Percentiles rank a stretch among this genome's conserved stretches.
Evolutionary conservation across 2,113 vertebrate species (phyloP).

Genomic region (Syngnathus typhle): DNA sequence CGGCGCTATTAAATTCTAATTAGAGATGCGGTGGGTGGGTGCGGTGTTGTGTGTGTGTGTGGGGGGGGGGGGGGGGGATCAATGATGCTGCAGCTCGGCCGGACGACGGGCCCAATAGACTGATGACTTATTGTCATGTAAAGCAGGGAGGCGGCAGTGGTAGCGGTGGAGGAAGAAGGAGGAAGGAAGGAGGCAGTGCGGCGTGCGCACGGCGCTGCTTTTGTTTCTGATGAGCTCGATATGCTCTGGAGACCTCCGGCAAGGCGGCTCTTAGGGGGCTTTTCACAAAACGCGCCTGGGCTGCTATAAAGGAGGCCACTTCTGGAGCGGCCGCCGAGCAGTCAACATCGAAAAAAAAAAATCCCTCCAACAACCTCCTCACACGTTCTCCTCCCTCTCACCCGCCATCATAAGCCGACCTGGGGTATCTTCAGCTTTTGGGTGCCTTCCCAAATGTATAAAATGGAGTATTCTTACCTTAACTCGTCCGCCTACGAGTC

Average conservation of each 20-base stretch:
- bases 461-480: conserved; percentile 99
- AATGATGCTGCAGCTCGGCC: conserved; percentile 99
- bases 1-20: conserved; percentile 99
- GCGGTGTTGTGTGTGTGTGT: too few relatives aligned
- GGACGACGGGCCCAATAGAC: conserved; percentile 98
- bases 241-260: conserved; percentile 99
- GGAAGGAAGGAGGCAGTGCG: conserved; percentile 85
- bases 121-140: conserved; percentile 99
- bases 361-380: conserved; percentile 50
- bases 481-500: conserved; percentile 99
- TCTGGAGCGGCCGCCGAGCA: conserved; percentile 96
- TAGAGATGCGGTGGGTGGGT: conserved; percentile 83
- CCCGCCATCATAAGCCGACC: conserved; percentile 46
- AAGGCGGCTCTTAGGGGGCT: conserved; percentile 99
- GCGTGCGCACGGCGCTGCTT: neutral
- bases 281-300: conserved; percentile 99
- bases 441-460: conserved; percentile 92
- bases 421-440: conserved; percentile 18
- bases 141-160: conserved; percentile 83
- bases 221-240: conserved; percentile 98
- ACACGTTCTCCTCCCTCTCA: conserved; percentile 44
- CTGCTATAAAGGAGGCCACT: conserved; percentile 99
- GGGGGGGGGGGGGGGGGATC: conserved; percentile 94
- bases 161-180: conserved; percentile 73
- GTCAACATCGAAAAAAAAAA: conserved; percentile 85